These are phyloP conservation scores for Linnaemya vulpina DNA, from an alignment of 2,888 invertebrate genomes.

Conservation along the genomic window DNA sequence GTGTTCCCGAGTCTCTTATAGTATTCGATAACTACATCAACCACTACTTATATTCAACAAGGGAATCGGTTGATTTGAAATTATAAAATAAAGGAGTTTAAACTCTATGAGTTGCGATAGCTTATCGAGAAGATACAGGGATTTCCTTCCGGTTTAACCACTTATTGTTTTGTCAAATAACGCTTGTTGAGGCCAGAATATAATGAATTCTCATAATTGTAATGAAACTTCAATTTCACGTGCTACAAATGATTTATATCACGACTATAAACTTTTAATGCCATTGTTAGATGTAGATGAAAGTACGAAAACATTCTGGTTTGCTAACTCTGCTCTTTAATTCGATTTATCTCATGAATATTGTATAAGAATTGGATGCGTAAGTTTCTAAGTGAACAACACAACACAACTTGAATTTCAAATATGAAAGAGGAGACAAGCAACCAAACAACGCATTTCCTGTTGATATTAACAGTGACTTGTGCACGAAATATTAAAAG, in stretches of 20 bases:
- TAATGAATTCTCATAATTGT: no score
- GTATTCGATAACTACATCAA: no score
- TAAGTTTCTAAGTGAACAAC: constrained; percentile 25
- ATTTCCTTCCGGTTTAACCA: no score
- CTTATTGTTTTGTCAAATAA: no score
- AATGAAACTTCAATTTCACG: neutral
- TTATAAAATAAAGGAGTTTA: no score
- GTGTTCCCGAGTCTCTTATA: no score
- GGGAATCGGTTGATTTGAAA: no score
- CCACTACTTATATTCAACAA: no score
- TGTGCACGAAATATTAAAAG: neutral
- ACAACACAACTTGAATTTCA: constrained; percentile 8
- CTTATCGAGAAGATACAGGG: no score
- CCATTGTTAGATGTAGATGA: neutral
- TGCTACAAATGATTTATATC: neutral
- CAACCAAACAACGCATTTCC: neutral
- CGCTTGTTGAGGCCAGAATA: no score
- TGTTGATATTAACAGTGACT: neutral
- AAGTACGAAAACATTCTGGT: neutral
- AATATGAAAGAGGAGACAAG: neutral
- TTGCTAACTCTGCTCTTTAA: constrained; percentile 9
- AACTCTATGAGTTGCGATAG: no score
- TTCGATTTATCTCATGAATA: constrained; percentile 45
- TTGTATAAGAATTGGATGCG: constrained; percentile 32
- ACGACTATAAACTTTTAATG: neutral